Base-by-base conservation (phyloP, 2,888 invertebrate genomes). In the Myopa testacea region DNA sequence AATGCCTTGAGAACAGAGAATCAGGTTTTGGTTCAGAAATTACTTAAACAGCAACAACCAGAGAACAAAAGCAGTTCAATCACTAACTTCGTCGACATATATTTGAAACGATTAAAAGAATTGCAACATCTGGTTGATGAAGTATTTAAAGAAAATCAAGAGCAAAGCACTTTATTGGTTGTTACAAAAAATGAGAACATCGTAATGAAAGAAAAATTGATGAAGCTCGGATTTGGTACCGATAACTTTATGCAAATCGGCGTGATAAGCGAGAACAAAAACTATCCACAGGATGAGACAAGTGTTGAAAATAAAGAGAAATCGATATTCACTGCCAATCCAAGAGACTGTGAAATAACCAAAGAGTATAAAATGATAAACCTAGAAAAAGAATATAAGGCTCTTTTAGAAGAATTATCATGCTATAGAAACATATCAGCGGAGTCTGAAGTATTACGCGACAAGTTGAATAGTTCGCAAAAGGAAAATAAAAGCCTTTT, bases 1-100 rank as follows among this genome's bases (percentile, higher is more conserved):
- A 84, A 84, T 45, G 70, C 81, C 0, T 80, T 88, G 40, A 86
- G 86, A 60, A 81, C 82, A 2, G 87, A 88, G 69, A 88, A 88
- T 70, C 73, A 72, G 3, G 75, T 82, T 6, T 68, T 87, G 0
- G 76, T 78, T 16, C 14, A 68, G 81, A 79, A 72, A 38, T 60
- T 69, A n/a, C 38, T n/a, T 19, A 10, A n/a, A n/a, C 4, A 34
- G 45, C 26, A 40, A 19, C 19, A 16, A 62, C 34, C 16, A 5
- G n/a, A 26, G 38, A 38, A n/a, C 19, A 19, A 62, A 45, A 40
- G 7, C 12, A 19, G 16, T 45, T 12, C 50, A 75, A 16, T 38
- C 8, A 45, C 19, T 10, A 45, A 55, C 7, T 69, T 69, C n/a
- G 37, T 34, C 10, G 75, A 58, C n/a, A 45, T 45, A 37, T 67